Evolutionary conservation across 23 tunicate species (phyloP), one percentile per base, ranked within the genome.

Genomic region (Halocynthia aurantium): DNA sequence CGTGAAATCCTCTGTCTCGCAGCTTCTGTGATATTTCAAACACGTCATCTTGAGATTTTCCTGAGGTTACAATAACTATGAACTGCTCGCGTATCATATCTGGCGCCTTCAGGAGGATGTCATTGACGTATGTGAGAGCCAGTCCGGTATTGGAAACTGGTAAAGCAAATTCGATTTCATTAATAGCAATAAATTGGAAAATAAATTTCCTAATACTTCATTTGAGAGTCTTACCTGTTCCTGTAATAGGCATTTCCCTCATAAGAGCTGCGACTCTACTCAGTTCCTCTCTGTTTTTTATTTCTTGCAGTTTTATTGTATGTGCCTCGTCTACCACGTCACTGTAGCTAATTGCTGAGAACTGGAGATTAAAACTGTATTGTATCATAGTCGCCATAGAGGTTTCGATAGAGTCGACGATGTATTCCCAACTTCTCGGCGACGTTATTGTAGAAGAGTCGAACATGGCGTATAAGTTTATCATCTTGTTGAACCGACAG

Each of bases 81-180:
- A 74, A 74, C 20, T 74, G 78, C 71, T 74, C 78, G 55, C 78
- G 19, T n/a, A 44, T 74, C 56, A 62, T 53, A 49, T 74, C 78
- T 21, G 22, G 19, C 56, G n/a, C 56, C 56, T 74, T 44, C 31
- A 12, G 56, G 13, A 74, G 8, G 63, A 74, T 64, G 0, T 74
- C 64, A 50, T 74, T 74, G n/a, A 74, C 56, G 31, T 53, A 74
- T 0, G 55, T 44, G 5, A 74, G 78, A 8, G 78, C 78, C 57
- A 22, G 10, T 10, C 78, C 78, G 21, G 78, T 74, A 22, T 53
- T 51, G 7, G 78, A 52, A 53, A 74, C 78, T 74, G 63, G 17
- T n/a, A 58, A 58, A 58, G 15, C 63, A 58, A 58, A 58, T 58
- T 58, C 4, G 17, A 13, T 58, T 58, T 1, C 17, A 58, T 58